Evolutionary conservation across 1,140 invertebrate genomes (phyloP), one percentile per base, ranked within the genome.

Genomic region (Bombus soroeensis): DNA sequence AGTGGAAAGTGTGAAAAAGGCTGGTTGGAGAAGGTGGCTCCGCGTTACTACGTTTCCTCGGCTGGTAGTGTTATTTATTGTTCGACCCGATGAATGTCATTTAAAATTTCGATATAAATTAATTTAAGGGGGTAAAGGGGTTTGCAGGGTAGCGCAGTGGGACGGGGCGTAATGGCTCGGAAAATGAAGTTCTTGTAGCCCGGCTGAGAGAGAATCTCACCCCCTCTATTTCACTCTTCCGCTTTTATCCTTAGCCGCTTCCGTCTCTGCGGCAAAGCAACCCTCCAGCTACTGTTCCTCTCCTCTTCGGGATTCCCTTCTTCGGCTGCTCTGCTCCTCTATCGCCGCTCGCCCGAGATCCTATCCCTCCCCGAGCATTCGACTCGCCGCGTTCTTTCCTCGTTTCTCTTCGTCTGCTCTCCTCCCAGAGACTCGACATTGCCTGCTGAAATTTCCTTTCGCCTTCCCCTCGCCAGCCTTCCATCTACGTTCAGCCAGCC

Each of bases 81-180:
- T 88, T 89, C 89, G 83, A 89, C 79, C 81, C 91, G 93, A 94
- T 92, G 92, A 93, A 92, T 93, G 94, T 94, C 94, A 93, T 94
- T 94, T 93, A 94, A 94, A 94, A 94, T 94, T 94, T 94, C 92
- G 93, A 94, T 94, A 93, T 94, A 94, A 94, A 94, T 94, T 94
- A 94, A 94, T 94, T 94, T 94, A 93, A 92, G 90, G 88, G 86
- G 90, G 81, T 84, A 93, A 94, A 93, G 91, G 47, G 47, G 47
- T 53, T 53, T 53, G 47, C 47, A 53, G 18, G 80, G 87, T 72
- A 78, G 86, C 76, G 86, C 85, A 88, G 89, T 91, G 90, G 88
- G 89, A 92, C 89, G 93, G 87, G 91, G 85, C 89, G 92, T 94
- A 94, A 94, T 94, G 94, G 94, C 92, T 94, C 79, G 93, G 94